phyloP scores from a whole-genome alignment of 2,797 vertebrate species.

The Fratercula arctica region DNA sequence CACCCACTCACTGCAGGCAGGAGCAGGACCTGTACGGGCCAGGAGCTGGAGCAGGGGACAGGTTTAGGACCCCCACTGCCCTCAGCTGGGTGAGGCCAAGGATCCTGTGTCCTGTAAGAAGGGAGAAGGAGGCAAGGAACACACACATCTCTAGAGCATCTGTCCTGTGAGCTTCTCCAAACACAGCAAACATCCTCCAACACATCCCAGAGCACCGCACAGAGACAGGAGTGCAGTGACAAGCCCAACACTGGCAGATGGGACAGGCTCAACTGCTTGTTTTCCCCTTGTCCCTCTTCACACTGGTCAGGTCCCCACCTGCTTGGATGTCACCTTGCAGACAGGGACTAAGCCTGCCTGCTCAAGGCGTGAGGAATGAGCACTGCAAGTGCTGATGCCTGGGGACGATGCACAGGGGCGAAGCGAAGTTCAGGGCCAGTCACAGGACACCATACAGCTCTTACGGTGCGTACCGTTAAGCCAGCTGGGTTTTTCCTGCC shows the following conservation, averaged over 20 bases:
- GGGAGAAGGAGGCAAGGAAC: not conserved
- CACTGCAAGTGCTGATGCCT: not conserved
- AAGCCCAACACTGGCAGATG: not conserved
- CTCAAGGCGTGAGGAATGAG: not conserved
- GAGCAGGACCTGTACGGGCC: accelerated
- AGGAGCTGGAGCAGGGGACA: not conserved
- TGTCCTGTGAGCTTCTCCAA: not conserved
- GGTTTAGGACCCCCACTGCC: not conserved
- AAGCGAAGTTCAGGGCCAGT: not conserved
- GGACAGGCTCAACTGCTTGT: not conserved
- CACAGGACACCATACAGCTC: not conserved
- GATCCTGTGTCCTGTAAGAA: not conserved
- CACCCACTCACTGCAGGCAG: not conserved
- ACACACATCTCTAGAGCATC: not conserved
- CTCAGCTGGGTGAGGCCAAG: not conserved
- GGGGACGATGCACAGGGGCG: not conserved
- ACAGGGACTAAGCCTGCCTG: not conserved
- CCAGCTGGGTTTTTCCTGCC: not conserved
- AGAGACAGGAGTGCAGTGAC: accelerated
- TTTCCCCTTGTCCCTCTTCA: not conserved
- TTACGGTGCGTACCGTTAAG: no score
- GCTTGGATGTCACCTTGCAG: not conserved
- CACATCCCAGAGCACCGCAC: not conserved
- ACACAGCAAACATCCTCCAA: no score
- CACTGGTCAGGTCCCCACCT: not conserved